Percentiles rank a stretch among this genome's conserved stretches.
Conservation (phyloP, 2,888 invertebrate species). For the Deroplatys truncata region DNA sequence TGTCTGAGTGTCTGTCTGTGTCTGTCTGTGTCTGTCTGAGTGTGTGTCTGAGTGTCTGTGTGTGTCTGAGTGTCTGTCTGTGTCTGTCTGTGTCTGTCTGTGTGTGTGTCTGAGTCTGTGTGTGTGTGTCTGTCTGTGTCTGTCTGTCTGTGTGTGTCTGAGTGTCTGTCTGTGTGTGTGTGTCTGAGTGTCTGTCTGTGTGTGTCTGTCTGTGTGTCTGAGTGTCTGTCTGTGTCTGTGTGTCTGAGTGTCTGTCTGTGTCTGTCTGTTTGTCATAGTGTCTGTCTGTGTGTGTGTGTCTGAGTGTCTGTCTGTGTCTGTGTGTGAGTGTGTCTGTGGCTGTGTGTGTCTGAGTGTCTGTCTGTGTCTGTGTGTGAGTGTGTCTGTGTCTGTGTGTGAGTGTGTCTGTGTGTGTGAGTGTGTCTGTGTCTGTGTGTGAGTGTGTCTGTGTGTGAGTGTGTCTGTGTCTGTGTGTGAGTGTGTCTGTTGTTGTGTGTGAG, state of each 20-base stretch:
- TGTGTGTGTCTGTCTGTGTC: neutral
- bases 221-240: neutral
- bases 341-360: neutral
- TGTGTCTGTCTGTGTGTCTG: neutral
- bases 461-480: too few species aligned
- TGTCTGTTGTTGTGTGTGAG: too few species aligned
- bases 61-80: neutral
- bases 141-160: neutral
- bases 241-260: neutral
- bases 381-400: neutral
- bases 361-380: neutral
- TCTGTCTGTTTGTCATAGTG: neutral
- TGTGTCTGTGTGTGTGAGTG: neutral
- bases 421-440: neutral
- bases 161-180: neutral
- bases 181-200: neutral
- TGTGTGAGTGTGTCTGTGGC: neutral
- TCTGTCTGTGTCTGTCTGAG: neutral
- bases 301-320: neutral
- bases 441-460: too few species aligned
- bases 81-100: neutral
- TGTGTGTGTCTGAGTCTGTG: neutral
- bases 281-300: neutral
- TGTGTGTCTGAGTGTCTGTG: neutral
- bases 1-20: slow-evolving; percentile 5